Base-by-base conservation (phyloP, 2,797 vertebrate genomes). In the Spinibarbus caldwelli region DNA sequence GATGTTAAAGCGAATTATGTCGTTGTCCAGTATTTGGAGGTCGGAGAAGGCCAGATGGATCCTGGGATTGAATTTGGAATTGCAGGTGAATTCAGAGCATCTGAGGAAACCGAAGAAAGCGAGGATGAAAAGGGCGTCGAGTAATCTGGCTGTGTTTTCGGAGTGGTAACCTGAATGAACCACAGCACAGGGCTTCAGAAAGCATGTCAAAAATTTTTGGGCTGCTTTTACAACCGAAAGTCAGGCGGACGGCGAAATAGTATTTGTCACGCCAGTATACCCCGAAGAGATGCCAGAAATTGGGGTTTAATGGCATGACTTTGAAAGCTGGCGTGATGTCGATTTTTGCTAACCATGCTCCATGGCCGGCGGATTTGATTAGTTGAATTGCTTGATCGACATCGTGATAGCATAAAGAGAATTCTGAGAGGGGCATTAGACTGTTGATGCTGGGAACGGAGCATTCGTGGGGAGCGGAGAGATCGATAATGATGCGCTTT, bases 181-280 rank as follows among this genome's bases (percentile, higher is more conserved):
- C 34, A 15, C 62, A 31, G 62, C 62, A 34, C 0, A 17, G 62
- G 29, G 14, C 62, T 66, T 66, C 6, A 2, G 2, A 19, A 17
- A 66, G 6, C 0, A 0, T 31, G 29, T 31, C 26, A 7, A 64
- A 66, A 4, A 9, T 9, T 19, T 34, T 34, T 66, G 62, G 62
- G 14, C 62, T 66, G 15, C 15, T 10, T 36, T 67, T 36, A 10
- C 17, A 67, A 21, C 17, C 0, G 0, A 0, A 36, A 10, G 15
- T 67, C 31, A 36, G 6, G 3, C 0, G 15, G 15, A 19, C 0
- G 6, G 3, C 2, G 0, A 5, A 67, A 67, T 36, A 5, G 1
- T 5, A 1, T 5, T 36, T 67, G 6, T 36, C 4, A 10, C 9
- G 0, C 31, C 19, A 67, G 17, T 9, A 10, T 8, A 11, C 31